Percentiles rank a stretch among this genome's conserved stretches.
These are phyloP conservation scores for Pantherophis alleghaniensis DNA, from an alignment of 2,797 vertebrate genomes.

Conservation along the genomic window DNA sequence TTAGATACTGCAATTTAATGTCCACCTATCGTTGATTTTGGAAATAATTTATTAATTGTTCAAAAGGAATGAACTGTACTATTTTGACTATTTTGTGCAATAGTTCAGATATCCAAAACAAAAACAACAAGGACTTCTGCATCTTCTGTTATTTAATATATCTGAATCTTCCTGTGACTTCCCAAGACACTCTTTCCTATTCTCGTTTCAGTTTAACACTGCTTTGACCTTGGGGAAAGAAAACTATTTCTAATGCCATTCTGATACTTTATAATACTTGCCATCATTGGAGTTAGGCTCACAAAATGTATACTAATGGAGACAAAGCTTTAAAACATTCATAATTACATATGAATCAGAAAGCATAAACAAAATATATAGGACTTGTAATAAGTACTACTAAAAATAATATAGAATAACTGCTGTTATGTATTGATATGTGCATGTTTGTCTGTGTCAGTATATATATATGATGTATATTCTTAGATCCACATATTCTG, in stretches of 20 bases:
- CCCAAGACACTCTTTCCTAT: slow-evolving; percentile 63
- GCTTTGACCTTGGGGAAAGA: slow-evolving; percentile 56
- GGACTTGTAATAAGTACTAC: slow-evolving; percentile 47
- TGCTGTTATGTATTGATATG: neutral
- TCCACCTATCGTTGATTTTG: slow-evolving; percentile 11
- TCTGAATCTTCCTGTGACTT: slow-evolving; percentile 65
- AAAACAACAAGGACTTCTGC: slow-evolving; percentile 58
- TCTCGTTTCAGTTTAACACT: slow-evolving; percentile 55
- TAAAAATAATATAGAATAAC: slow-evolving; percentile 60
- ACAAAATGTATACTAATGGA: slow-evolving; percentile 52
- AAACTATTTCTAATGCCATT: slow-evolving; percentile 51
- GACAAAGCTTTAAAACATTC: slow-evolving; percentile 36
- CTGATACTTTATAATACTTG: slow-evolving; percentile 51
- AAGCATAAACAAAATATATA: slow-evolving; percentile 61
- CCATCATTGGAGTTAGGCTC: slow-evolving; percentile 52
- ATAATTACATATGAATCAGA: slow-evolving; percentile 63
- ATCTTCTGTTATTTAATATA: slow-evolving; percentile 63
- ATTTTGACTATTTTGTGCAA: slow-evolving; percentile 66
- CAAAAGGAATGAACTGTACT: slow-evolving; percentile 56
- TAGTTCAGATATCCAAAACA: slow-evolving; percentile 57
- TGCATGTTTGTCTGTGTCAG: slow-evolving; percentile 25
- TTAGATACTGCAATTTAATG: neutral
- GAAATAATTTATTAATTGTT: slow-evolving; percentile 64
- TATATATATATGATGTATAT: neutral
- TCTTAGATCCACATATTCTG: slow-evolving; percentile 64